Conservation (phyloP, 2,113 vertebrate genomes). For the Lanius collurio region DNA sequence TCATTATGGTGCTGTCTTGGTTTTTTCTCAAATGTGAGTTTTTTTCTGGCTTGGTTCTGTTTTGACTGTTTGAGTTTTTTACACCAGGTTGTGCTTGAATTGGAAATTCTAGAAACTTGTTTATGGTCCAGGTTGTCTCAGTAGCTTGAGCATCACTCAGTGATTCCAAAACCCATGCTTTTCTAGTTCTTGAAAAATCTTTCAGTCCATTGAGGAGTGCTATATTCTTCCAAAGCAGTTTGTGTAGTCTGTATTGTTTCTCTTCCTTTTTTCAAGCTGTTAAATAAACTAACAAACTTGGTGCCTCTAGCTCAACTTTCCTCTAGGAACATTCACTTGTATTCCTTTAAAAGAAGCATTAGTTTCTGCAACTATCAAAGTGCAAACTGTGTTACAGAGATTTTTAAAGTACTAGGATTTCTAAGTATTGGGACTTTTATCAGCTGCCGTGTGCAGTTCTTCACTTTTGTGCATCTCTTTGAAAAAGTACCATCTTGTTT, state of each 20-base stretch:
- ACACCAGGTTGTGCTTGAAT: neutral
- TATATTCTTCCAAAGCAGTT: neutral
- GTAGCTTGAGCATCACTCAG: neutral
- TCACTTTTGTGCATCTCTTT: neutral
- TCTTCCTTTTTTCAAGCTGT: neutral
- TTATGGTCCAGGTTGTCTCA: neutral
- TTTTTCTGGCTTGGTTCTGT: neutral
- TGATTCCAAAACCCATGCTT: neutral
- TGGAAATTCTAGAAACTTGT: neutral
- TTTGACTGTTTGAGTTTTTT: neutral
- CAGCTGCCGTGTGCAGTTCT: neutral
- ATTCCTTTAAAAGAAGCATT: neutral
- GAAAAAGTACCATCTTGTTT: neutral
- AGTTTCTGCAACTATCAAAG: neutral
- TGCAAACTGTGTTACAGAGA: neutral
- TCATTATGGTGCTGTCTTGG: neutral
- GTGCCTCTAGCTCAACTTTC: neutral
- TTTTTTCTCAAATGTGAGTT: neutral
- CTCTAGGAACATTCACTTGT: neutral
- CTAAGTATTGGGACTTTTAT: neutral
- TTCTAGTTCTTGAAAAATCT: neutral
- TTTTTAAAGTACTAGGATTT: neutral
- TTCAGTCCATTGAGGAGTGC: neutral
- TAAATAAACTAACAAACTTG: neutral
- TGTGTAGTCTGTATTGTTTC: neutral